A percentile compares a stretch with the other conserved stretches of the same genome.
Conservation (phyloP, 2,888 invertebrate genomes). For the Lepidocyrtinus sp. region DNA sequence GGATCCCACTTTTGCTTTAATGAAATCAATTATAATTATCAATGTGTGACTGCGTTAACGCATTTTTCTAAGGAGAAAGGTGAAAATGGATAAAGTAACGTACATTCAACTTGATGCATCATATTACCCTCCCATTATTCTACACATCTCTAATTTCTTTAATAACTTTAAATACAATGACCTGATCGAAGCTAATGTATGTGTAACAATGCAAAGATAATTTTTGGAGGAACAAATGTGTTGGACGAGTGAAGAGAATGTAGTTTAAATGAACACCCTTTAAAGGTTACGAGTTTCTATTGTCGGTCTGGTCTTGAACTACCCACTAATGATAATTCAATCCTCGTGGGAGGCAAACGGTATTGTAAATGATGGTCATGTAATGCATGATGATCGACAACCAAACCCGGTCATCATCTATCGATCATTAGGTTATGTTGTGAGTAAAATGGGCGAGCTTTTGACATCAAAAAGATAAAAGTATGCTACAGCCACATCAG, state of each 20-base stretch:
- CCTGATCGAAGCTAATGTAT: not conserved
- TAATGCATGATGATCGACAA: slow-evolving; percentile 23
- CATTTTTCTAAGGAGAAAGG: not conserved
- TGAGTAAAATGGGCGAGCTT: slow-evolving; percentile 48
- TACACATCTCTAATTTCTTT: not conserved
- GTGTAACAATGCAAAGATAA: not conserved
- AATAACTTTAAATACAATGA: not conserved
- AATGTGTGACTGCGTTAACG: not conserved
- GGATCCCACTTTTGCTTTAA: slow-evolving; percentile 25
- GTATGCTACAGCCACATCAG: not conserved
- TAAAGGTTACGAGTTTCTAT: not conserved
- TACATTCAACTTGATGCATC: too few species aligned
- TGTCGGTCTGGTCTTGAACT: slow-evolving; percentile 11
- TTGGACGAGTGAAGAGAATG: not conserved
- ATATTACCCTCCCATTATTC: not conserved
- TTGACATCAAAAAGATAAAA: slow-evolving; percentile 35
- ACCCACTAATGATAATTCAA: slow-evolving; percentile 11
- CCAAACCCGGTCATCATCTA: not conserved
- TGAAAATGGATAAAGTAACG: not conserved
- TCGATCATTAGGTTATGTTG: slow-evolving; percentile 9
- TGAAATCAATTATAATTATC: slow-evolving; percentile 36
- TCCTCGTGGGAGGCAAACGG: slow-evolving; percentile 31
- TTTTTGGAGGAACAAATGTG: not conserved
- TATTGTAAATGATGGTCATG: slow-evolving; percentile 21
- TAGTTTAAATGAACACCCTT: not conserved